Evolutionary conservation across 2,888 invertebrate genomes (phyloP).

Genomic region (Apomyelois bistriatella): DNA sequence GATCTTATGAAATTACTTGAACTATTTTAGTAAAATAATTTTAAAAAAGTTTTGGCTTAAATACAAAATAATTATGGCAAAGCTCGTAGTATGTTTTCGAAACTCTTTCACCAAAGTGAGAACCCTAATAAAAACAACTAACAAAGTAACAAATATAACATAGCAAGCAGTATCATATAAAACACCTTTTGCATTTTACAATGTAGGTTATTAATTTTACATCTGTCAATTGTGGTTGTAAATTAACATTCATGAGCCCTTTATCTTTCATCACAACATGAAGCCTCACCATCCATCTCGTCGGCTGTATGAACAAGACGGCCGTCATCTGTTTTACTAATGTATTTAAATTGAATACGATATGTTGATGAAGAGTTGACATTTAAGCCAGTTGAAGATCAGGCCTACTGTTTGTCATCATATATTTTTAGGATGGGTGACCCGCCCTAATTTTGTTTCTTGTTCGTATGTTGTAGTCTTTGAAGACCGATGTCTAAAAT

Average conservation of each 20-base stretch:
- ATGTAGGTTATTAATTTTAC: not conserved
- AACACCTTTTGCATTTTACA: no score
- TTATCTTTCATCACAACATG: constrained; percentile 6
- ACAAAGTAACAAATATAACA: no score
- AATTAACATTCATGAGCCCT: constrained; percentile 4
- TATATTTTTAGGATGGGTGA: not conserved
- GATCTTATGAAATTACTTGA: no score
- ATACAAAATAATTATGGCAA: no score
- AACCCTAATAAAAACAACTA: no score
- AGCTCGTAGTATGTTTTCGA: no score
- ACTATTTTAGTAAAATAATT: no score
- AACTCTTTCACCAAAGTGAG: no score
- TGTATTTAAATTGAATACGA: constrained; percentile 36
- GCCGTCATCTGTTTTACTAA: constrained; percentile 22
- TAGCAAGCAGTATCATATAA: no score
- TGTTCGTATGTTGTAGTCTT: no score
- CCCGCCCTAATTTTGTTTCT: not conserved
- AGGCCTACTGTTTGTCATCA: constrained; percentile 10
- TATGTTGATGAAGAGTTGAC: constrained; percentile 36
- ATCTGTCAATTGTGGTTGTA: not conserved
- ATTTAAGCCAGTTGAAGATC: constrained; percentile 33
- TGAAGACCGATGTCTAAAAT: no score
- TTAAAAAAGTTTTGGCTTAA: no score
- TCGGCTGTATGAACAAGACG: constrained; percentile 17
- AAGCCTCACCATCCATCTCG: not conserved